phyloP scores from a whole-genome alignment of 2,113 vertebrate species.

The Pipra filicauda region DNA sequence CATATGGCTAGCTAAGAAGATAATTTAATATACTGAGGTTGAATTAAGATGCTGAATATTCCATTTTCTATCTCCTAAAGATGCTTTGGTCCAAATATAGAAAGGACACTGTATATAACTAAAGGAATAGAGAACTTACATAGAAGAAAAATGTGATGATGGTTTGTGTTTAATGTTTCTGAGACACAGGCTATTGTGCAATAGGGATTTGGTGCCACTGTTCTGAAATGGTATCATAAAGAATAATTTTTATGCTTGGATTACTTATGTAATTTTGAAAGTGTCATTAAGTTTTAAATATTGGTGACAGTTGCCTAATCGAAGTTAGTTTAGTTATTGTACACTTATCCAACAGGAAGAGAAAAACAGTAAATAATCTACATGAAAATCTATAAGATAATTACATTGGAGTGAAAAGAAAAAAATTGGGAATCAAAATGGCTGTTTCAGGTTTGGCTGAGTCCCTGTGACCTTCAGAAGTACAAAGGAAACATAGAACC shows the following conservation, averaged over 20 bases:
- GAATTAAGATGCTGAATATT: not conserved
- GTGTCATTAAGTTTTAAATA: constrained; percentile 10
- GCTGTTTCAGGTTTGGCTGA: not conserved
- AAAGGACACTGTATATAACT: not conserved
- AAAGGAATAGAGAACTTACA: not conserved
- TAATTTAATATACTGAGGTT: not conserved
- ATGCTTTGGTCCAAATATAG: not conserved
- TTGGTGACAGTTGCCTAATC: not conserved
- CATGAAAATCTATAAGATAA: constrained; percentile 32
- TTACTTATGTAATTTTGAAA: not conserved
- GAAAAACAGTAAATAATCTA: not conserved
- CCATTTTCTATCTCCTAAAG: not conserved
- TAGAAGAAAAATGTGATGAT: not conserved
- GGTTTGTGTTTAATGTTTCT: not conserved
- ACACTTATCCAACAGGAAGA: not conserved
- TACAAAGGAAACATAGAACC: not conserved
- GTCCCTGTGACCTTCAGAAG: constrained; percentile 8
- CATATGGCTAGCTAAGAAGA: not conserved
- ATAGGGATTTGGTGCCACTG: not conserved
- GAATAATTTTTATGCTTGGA: constrained; percentile 6
- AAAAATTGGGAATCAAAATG: not conserved
- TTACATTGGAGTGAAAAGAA: constrained; percentile 18
- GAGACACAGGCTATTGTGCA: not conserved
- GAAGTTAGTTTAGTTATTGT: not conserved
- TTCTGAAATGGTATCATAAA: not conserved